Percentiles rank a stretch among this genome's conserved stretches.
Conservation (phyloP, 2,888 invertebrate species). For the Bimastos eiseni region DNA sequence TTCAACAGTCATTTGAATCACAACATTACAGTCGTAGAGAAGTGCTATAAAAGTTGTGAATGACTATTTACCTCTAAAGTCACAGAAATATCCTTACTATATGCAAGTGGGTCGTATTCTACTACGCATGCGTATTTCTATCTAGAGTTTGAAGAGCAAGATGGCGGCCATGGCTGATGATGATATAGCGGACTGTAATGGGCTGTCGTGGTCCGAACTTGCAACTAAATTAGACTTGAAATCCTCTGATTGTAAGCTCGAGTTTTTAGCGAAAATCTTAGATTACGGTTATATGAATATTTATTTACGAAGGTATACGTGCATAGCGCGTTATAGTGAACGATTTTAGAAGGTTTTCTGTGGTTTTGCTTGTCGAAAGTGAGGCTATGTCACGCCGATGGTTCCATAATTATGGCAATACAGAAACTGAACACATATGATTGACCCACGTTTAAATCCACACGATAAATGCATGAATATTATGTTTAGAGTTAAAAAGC, state of each 20-base stretch:
- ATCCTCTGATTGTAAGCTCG: constrained; percentile 21
- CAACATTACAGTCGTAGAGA: not conserved
- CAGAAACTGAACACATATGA: not conserved
- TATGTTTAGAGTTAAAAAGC: not conserved
- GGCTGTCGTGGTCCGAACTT: constrained; percentile 23
- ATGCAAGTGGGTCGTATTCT: constrained; percentile 19
- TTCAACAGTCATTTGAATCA: too few relatives aligned
- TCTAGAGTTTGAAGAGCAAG: not conserved
- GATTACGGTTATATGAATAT: not conserved
- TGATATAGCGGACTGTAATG: constrained; percentile 7
- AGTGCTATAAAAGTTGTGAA: not conserved
- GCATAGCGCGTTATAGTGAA: not conserved
- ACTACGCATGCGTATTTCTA: constrained; percentile 3
- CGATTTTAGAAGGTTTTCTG: not conserved
- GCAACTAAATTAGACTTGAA: constrained; percentile 24
- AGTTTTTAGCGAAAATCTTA: not conserved
- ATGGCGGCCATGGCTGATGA: constrained; percentile 22
- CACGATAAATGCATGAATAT: not conserved
- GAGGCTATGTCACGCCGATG: not conserved
- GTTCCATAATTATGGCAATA: constrained; percentile 13
- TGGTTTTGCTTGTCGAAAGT: not conserved
- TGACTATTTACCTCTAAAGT: not conserved
- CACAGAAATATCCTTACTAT: not conserved
- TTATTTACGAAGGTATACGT: not conserved
- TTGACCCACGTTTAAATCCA: not conserved